Base-by-base conservation (phyloP, 2,888 invertebrate genomes). In the Leptarthrus brevirostris region DNA sequence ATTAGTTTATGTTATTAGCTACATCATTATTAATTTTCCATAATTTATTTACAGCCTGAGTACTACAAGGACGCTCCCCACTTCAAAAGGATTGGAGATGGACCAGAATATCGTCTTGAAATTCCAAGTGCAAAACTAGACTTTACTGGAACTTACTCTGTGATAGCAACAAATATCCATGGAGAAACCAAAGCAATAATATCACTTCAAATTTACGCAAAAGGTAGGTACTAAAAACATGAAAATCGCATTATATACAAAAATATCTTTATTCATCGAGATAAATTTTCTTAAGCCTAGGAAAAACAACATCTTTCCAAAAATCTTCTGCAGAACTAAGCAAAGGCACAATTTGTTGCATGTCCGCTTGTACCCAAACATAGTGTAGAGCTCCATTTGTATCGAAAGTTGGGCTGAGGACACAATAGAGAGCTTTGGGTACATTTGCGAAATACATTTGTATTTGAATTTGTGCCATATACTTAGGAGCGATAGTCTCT, bases 101-200 rank as follows among this genome's bases (percentile, higher is more conserved):
- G 94, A 0, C 92, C 93, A 0, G 91, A 92, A 81, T 95, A 94
- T 83, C 89, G 92, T 5, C 87, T 95, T 80, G 93, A 94, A 86
- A 94, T 95, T 77, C 93, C 94, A 0, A 91, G 93, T 81, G 94
- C 93, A 1, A 94, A 94, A 82, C 86, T 95, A 56, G 94, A 94
- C 83, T 94, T 91, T 84, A 94, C 95, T 0, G 95, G 95, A 56
- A 92, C 94, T 1, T 95, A 95, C 83, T 92, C 94, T 0, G 92
- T 95, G 30, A 91, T 93, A 75, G 94, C 95, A 0, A 89, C 89
- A 80, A 95, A 95, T 83, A 87, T 88, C 77, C 90, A 94, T 88
- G 95, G 95, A 70, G 92, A 94, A 82, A 89, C 92, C 26, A 94
- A 94, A 83, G 93, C 95, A 52, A 89, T 95, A 82, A 93, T 95